Evolutionary conservation across 2,888 invertebrate species (phyloP).

Genomic region (Adelphocoris suturalis): DNA sequence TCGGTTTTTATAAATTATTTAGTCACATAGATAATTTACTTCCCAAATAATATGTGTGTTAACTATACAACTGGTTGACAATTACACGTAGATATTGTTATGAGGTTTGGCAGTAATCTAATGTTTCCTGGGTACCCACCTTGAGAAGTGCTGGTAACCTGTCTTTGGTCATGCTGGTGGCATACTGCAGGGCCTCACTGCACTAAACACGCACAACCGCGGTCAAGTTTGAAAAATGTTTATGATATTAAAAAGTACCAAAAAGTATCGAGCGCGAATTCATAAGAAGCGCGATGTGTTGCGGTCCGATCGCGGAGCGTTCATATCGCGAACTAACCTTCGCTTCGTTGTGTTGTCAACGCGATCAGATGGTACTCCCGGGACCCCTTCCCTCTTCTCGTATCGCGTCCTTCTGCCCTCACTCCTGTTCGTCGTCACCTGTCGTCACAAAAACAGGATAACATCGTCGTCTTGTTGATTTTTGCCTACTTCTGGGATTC

Average conservation of each 20-base stretch:
- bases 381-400: background rate
- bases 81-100: too few relatives aligned
- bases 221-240: background rate
- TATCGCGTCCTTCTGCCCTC: background rate
- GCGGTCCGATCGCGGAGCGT: background rate
- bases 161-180: constrained; percentile 75
- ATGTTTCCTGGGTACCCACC: constrained; percentile 71
- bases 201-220: background rate
- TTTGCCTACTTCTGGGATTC: too few relatives aligned
- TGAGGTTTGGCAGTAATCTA: background rate
- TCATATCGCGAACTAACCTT: constrained; percentile 39
- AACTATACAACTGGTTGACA: too few relatives aligned
- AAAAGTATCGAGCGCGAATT: background rate
- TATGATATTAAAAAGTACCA: background rate
- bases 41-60: too few relatives aligned
- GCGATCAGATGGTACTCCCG: too few relatives aligned
- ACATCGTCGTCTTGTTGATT: too few relatives aligned
- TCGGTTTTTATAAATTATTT: too few relatives aligned
- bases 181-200: constrained; percentile 49
- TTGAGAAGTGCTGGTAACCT: constrained; percentile 76
- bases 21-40: too few relatives aligned
- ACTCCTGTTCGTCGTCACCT: background rate
- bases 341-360: background rate
- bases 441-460: too few relatives aligned
- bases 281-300: background rate